Conservation (phyloP, 2,888 invertebrate species). For the Drosophila neonasuta region DNA sequence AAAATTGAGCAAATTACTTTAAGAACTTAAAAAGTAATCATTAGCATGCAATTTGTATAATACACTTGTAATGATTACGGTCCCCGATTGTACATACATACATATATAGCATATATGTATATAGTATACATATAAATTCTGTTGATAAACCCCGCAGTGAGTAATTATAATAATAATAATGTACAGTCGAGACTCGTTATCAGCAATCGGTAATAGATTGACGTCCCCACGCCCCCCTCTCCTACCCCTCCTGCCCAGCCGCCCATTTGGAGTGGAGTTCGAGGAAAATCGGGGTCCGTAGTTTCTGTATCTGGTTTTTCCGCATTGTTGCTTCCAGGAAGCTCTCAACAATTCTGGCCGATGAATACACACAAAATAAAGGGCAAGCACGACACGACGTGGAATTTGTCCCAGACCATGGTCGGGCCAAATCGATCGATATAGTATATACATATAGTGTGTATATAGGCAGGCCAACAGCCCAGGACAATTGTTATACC, state of each 20-base stretch:
- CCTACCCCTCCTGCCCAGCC: neutral
- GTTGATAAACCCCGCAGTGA: constrained; percentile 4
- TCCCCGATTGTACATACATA: too few species aligned
- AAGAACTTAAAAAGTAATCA: too few species aligned
- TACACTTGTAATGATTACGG: too few species aligned
- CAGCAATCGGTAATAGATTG: constrained; percentile 8
- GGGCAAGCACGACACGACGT: constrained; percentile 58
- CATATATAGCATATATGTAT: too few species aligned
- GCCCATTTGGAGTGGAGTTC: neutral
- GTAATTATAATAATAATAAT: constrained; percentile 1
- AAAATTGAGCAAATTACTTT: too few species aligned
- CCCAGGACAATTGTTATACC: constrained; percentile 60
- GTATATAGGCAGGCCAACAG: constrained; percentile 54
- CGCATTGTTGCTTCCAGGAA: constrained; percentile 59
- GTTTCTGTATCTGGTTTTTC: constrained; percentile 45
- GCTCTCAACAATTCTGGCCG: constrained; percentile 12
- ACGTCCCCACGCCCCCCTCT: neutral
- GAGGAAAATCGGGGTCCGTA: constrained; percentile 5
- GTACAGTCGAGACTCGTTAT: constrained; percentile 13
- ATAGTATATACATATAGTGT: constrained; percentile 9
- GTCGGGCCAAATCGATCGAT: constrained; percentile 62
- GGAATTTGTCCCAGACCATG: constrained; percentile 76
- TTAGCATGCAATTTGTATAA: too few species aligned
- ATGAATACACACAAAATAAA: constrained; percentile 43
- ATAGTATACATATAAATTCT: neutral